Percentiles rank a stretch among this genome's conserved stretches.
Evolutionary conservation across 2,888 invertebrate genomes (phyloP).

Genomic region (Philereme transversata): DNA sequence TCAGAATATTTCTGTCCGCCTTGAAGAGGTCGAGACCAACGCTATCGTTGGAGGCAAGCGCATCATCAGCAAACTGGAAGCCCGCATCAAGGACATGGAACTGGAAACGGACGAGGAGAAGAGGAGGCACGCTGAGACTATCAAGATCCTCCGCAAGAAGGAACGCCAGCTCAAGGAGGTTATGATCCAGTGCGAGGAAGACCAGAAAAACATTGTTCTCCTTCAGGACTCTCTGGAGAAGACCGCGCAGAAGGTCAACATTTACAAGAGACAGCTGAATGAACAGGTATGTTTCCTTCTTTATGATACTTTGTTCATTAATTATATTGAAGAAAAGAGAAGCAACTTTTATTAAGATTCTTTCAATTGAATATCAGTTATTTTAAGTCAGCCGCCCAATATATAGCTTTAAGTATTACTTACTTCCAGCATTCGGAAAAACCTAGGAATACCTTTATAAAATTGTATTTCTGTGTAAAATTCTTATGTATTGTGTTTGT

Average conservation of each 20-base stretch:
- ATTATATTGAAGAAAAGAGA: background rate
- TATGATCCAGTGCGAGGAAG: constrained; percentile 97
- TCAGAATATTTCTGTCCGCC: constrained; percentile 93
- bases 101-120: constrained; percentile 98
- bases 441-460: too few species aligned
- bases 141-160: constrained; percentile 99
- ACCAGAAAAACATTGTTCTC: constrained; percentile 96
- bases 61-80: constrained; percentile 98
- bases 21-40: constrained; percentile 98
- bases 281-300: constrained; percentile 88
- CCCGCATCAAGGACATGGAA: constrained; percentile 96
- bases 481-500: constrained; percentile 19
- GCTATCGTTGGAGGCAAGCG: constrained; percentile 98
- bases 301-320: background rate
- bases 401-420: too few species aligned
- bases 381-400: too few species aligned
- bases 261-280: constrained; percentile 97
- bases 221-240: constrained; percentile 96
- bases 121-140: constrained; percentile 98
- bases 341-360: background rate
- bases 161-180: constrained; percentile 98
- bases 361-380: too few species aligned
- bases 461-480: background rate
- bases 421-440: too few species aligned
- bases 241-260: constrained; percentile 92